Base-by-base conservation (phyloP, 2,113 vertebrate species). In the Colinus virginianus region DNA sequence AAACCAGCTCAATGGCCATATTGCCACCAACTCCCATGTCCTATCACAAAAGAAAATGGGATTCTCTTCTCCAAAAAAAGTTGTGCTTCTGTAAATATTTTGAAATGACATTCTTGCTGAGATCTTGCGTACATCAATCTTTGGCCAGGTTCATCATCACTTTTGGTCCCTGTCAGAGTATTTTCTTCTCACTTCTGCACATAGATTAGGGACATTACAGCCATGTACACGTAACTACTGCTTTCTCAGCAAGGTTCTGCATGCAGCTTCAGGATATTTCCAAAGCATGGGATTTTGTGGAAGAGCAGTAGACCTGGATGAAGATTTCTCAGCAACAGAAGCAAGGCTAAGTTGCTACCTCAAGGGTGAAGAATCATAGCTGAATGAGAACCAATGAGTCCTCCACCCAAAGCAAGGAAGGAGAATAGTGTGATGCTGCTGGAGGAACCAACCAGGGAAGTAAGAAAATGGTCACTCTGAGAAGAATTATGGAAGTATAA, bases 61-160 rank as follows among this genome's bases (percentile, higher is more conserved):
- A 2, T 62, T 83, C 21, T 8, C 7, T 36, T 43, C 18, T 43
- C 15, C 7, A 26, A 36, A 61, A 71, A 15, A 2, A 11, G 13
- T 4, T 36, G 6, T n/a, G 28, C 3, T 70, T 21, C 46, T 83
- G 8, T 42, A 21, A 66, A 59, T 49, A n/a, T 32, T 58, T 59
- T 38, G 7, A 38, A 4, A 11, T 22, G 49, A 5, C 1, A 2
- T 38, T 84, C 10, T 43, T 13, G 34, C 14, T 61, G 19, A 58
- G 58, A 2, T 6, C 0, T 0, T 48, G 26, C 48, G 4, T 74
- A 36, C 8, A 6, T 20, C 21, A 7, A 11, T 22, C 21, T 80
- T 56, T 63, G 64, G 42, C 56, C 34, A 46, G 20, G 13, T 7
- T 70, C 21, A 3, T 18, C 45, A 5, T 13, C n/a, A 25, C 3